Percentiles rank a stretch among this genome's conserved stretches.
Conservation (phyloP, 2,113 vertebrate species). For the Pollimyrus isidori region DNA sequence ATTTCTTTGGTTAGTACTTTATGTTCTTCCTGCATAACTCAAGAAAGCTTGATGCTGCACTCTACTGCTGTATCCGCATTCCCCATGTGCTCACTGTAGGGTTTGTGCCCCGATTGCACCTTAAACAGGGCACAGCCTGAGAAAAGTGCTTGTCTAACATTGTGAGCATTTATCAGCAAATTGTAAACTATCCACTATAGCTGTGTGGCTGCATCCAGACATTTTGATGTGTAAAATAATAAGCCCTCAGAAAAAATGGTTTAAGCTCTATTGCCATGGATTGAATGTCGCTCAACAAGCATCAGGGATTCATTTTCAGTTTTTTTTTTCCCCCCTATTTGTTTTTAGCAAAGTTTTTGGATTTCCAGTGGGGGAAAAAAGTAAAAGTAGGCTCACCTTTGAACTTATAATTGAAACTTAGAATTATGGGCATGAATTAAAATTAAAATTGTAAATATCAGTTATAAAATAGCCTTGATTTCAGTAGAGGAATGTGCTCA, state of each 20-base stretch:
- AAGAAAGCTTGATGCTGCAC: background rate
- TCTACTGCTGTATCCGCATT: background rate
- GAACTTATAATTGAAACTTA: background rate
- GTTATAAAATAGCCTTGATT: background rate
- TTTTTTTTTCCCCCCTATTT: background rate
- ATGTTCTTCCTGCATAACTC: background rate
- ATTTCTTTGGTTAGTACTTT: background rate
- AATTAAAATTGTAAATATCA: background rate
- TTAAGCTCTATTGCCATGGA: background rate
- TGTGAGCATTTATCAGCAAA: background rate
- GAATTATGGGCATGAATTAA: background rate
- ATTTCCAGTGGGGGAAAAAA: background rate
- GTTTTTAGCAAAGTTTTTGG: background rate
- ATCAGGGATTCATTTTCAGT: background rate
- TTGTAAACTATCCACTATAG: background rate
- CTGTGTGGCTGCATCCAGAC: background rate
- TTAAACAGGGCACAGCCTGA: background rate
- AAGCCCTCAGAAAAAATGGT: background rate
- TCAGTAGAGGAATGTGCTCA: background rate
- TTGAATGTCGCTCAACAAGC: background rate
- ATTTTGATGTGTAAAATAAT: background rate
- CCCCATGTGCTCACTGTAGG: background rate
- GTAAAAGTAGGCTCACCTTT: background rate
- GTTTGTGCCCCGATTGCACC: background rate
- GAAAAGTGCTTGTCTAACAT: background rate